These are phyloP conservation scores for Pachyramphus minor DNA, from an alignment of 2,113 vertebrate genomes.

Conservation along the genomic window DNA sequence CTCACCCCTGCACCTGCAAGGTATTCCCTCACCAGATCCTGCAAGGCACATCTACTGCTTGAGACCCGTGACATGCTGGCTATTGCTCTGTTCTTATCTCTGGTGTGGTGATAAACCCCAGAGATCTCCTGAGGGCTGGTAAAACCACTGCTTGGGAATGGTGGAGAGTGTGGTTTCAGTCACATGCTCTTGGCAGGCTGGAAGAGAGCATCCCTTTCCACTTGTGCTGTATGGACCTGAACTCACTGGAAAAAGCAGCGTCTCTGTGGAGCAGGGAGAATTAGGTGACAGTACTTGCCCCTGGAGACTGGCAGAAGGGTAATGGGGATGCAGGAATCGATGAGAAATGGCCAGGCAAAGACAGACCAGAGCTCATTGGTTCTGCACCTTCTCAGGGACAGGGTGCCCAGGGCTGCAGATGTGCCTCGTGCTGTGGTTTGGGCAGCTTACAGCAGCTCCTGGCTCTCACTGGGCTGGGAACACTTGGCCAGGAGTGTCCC, in stretches of 20 bases:
- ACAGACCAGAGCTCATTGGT: background rate
- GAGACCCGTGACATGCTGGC: background rate
- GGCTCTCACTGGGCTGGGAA: background rate
- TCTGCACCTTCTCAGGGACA: background rate
- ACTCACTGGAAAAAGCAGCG: conserved; percentile 81
- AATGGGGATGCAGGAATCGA: background rate
- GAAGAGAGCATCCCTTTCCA: background rate
- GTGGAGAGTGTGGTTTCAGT: background rate
- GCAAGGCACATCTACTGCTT: background rate
- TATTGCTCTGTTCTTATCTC: background rate
- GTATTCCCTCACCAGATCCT: background rate
- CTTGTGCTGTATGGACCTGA: background rate
- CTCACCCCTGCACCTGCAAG: background rate
- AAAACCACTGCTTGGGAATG: background rate
- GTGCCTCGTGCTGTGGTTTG: background rate
- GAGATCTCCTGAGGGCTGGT: background rate
- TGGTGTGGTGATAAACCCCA: background rate
- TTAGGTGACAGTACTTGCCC: background rate
- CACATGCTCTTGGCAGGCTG: background rate
- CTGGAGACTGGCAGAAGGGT: background rate
- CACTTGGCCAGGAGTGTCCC: background rate
- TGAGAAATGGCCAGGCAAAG: background rate
- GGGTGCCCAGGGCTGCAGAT: background rate
- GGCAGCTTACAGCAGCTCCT: background rate
- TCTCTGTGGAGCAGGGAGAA: conserved; percentile 25